Conservation (phyloP, 2,113 vertebrate genomes). For the Tupaia chinensis region DNA sequence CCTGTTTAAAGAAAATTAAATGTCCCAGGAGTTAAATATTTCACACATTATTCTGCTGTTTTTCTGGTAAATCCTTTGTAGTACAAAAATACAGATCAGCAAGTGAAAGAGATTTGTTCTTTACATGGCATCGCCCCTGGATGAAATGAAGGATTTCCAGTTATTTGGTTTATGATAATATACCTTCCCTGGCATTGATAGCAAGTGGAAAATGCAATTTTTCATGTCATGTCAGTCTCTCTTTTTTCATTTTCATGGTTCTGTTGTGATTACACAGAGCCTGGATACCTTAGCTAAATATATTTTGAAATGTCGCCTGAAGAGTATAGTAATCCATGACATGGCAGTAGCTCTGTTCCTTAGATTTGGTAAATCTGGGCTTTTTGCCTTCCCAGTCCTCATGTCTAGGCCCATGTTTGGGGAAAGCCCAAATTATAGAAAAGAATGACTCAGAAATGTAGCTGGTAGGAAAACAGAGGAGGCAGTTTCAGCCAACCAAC, state of each 20-base stretch:
- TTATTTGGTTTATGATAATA: conserved; percentile 64
- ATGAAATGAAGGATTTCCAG: conserved; percentile 41
- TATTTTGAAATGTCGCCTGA: conserved; percentile 40
- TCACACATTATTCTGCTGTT: conserved; percentile 9
- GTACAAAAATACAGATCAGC: conserved; percentile 5
- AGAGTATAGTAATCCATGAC: conserved; percentile 21
- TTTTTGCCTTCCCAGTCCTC: background rate
- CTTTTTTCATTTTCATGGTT: conserved; percentile 51
- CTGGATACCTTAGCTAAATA: background rate
- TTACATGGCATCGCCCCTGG: conserved; percentile 43
- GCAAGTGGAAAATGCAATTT: conserved; percentile 61
- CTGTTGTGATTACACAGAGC: background rate
- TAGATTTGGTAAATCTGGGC: background rate
- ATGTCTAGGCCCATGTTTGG: background rate
- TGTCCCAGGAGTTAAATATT: conserved; percentile 53
- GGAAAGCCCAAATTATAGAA: background rate
- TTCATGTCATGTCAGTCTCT: conserved; percentile 39
- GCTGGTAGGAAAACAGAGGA: background rate
- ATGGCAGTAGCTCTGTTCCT: background rate
- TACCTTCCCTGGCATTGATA: conserved; percentile 31
- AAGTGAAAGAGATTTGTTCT: conserved; percentile 56
- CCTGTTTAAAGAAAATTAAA: conserved; percentile 50
- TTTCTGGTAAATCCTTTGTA: conserved; percentile 57
- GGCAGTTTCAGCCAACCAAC: background rate
- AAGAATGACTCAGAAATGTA: conserved; percentile 22